Evolutionary conservation across 1,140 invertebrate species (phyloP), one percentile per base, ranked within the genome.

Genomic region (Drosophila ironensis): DNA sequence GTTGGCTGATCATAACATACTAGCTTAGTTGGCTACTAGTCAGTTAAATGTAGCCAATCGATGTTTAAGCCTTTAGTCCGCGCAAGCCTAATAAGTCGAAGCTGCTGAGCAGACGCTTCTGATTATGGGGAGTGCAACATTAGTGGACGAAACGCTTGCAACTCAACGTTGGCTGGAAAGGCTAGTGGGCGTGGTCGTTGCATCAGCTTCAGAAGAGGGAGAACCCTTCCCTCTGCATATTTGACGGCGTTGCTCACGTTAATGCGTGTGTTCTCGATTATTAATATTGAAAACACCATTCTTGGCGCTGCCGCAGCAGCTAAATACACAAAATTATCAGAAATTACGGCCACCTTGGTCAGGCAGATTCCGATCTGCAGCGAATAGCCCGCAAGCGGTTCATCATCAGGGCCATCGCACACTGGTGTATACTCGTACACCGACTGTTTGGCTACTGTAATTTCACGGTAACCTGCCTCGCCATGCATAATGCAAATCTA

Each of bases 261-360:
- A 60, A 70, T 70, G 66, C 66, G 66, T 70, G 52, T 59, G 44
- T 50, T 48, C 44, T 25, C 30, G 37, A 47, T 59, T 61, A 63
- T 69, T 44, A 68, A 54, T 68, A 56, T 54, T 54, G 38, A 59
- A 70, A 70, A 70, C 38, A 69, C 45, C 67, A 70, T 70, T 38
- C 56, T 64, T 64, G 44, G 42, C 67, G 69, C 69, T 56, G 68
- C 37, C 24, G 53, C 73, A 35, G 60, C 56, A 57, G 59, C 82
- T 78, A 82, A 70, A 74, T 84, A 86, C 80, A 82, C 78, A 84
- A 84, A 86, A 82, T 82, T 84, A 86, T 86, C 69, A 73, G 80
- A 82, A 82, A 82, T 82, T 78, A 82, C 66, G 82, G 78, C 64
- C 74, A 84, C 66, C 80, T 68, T 82, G 72, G 76, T 40, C 71